Base-by-base conservation (phyloP, 2,888 invertebrate genomes). In the Hydriomena furcata region DNA sequence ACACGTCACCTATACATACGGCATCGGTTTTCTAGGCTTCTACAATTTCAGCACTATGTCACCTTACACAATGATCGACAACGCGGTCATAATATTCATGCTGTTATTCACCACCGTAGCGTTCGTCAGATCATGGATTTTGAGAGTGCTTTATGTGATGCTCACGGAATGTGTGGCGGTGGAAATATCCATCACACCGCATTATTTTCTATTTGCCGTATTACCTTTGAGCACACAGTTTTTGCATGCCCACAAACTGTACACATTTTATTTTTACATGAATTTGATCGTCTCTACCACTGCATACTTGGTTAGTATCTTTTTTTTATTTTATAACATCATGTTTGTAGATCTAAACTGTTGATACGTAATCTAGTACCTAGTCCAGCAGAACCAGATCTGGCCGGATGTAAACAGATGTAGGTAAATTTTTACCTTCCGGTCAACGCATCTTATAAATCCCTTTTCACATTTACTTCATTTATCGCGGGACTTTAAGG, bases 11-110 rank as follows among this genome's bases (percentile, higher is more conserved):
- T 73, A 73, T 30, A 62, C 70, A 1, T 83, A 76, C 35, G 79
- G 84, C 0, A 71, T 86, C 34, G 87, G 87, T 1, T 68, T 77
- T 30, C 62, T 86, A 21, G 83, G 83, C 4, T 61, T 80, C 7
- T 79, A 80, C 42, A 85, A 87, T 57, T 81, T 80, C 41, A 77
- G 74, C 1, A 64, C 65, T 0, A 68, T 82, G 54, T 84, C 84
- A 0, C 69, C 82, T 0, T 79, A 61, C 40, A 82, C 74, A 0
- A 79, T 81, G 79, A 62, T 79, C 2, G 86, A 87, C 46, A 86
- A 79, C 11, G 80, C 84, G 1, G 72, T 79, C 1, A 55, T 85
- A 0, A 61, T 84, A 17, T 84, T 77, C 55, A 60, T 72, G 5
- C 41, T 77, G n/a, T 21, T 71, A 0, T 77, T 71, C 52, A 81